Base-by-base conservation (phyloP, 2,888 invertebrate genomes). In the Sialis lutaria region DNA sequence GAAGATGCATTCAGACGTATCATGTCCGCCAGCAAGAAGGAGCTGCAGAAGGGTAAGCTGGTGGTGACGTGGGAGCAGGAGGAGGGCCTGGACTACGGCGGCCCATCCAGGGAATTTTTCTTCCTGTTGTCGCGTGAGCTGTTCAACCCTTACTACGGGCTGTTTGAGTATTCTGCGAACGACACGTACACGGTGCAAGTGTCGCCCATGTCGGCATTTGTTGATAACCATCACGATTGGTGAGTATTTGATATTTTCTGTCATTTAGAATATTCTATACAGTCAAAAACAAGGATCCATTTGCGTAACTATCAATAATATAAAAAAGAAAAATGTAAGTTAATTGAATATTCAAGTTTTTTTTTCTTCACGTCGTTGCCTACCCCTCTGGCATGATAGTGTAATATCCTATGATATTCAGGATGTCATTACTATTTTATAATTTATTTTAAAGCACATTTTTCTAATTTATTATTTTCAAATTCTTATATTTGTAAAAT, bases 161-260 rank as follows among this genome's bases (percentile, higher is more conserved):
- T 96, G 50, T 97, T 97, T 66, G 96, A 97, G 68, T 97, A 97
- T 64, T 93, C 95, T 0, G 95, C 95, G 42, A 93, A 93, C 61
- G 95, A 97, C 60, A 93, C 93, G 0, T 96, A 96, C 63, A 96
- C 95, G 6, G 95, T 96, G 22, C 89, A 90, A 67, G 84, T 90
- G 50, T 89, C 89, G 31, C 93, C 96, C 0, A 84, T 96, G 83
- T 95, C 95, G 2, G 87, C 91, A 0, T 95, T 95, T 60, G 95
- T 96, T 13, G 95, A 96, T 60, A 93, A 96, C 61, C 88, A 91
- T 64, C 89, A 92, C 57, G 92, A 95, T 65, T 96, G 96, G 93
- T 83, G 12, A 37, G 12, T 7, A 8, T 37, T 37, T 8, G 7
- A 37, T n/a, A n/a, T 35, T n/a, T 35, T n/a, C 2, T 35, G 2